These are phyloP conservation scores for Beris morrisii DNA, from an alignment of 2,888 invertebrate genomes.

Conservation along the genomic window DNA sequence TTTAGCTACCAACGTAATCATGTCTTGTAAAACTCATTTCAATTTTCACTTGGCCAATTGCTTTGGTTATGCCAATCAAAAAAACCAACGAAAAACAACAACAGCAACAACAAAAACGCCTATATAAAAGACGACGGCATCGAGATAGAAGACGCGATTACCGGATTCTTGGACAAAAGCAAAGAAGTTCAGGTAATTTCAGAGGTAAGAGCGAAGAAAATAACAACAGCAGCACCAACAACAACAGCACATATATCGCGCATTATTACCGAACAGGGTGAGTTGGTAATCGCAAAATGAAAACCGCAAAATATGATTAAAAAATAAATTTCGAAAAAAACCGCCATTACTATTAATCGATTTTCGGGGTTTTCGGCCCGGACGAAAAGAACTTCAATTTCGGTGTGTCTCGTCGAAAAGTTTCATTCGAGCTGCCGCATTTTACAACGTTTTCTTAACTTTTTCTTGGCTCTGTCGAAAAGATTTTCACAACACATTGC, in stretches of 20 bases:
- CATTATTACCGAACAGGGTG: constrained; percentile 18
- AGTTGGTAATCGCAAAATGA: constrained; percentile 34
- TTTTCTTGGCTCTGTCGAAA: too few species aligned
- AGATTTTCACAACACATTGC: too few species aligned
- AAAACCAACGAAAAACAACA: constrained; percentile 9
- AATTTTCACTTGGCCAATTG: constrained; percentile 37
- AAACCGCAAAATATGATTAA: constrained; percentile 40
- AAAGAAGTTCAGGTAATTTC: constrained; percentile 17
- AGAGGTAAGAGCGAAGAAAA: background rate
- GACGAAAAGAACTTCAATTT: background rate
- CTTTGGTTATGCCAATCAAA: constrained; percentile 38
- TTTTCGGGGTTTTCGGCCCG: constrained; percentile 23
- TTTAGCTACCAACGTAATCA: constrained; percentile 17
- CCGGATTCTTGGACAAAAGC: constrained; percentile 26
- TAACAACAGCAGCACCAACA: constrained; percentile 1
- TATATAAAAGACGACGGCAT: constrained; percentile 3
- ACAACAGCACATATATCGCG: background rate
- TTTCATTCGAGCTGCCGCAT: too few species aligned
- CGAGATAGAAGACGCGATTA: constrained; percentile 21
- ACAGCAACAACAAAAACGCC: background rate
- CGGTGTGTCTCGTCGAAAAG: too few species aligned
- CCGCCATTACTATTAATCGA: constrained; percentile 29
- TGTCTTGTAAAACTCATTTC: constrained; percentile 35
- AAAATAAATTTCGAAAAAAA: constrained; percentile 28
- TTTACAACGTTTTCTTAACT: too few species aligned